These are phyloP conservation scores for Pyrrhosoma nymphula DNA, from an alignment of 2,888 invertebrate genomes.

Conservation along the genomic window DNA sequence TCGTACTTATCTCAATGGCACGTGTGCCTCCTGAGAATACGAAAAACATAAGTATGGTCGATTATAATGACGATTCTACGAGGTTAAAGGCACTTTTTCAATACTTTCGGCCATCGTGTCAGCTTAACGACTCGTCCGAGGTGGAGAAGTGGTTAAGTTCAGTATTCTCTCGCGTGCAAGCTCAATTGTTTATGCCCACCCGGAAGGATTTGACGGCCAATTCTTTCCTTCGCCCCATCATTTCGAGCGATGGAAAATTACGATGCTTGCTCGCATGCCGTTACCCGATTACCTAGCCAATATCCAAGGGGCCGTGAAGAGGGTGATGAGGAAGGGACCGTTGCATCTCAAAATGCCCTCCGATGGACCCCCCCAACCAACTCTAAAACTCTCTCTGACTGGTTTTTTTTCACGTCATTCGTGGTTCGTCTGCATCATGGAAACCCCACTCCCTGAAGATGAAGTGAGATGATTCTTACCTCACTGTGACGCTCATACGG, in stretches of 20 bases:
- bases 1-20: neutral
- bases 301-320: neutral
- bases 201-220: neutral
- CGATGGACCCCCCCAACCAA: neutral
- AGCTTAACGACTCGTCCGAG: neutral
- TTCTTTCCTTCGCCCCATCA: neutral
- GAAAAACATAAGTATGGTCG: neutral
- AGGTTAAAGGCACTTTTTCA: neutral
- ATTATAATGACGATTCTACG: neutral
- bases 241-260: neutral
- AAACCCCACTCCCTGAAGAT: neutral
- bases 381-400: neutral
- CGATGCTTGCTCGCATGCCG: neutral
- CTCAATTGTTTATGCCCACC: neutral
- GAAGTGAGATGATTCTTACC: neutral
- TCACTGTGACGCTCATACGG: neutral
- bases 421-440: neutral
- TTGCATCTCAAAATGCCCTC: neutral
- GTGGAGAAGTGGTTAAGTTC: too few species aligned
- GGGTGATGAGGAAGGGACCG: neutral
- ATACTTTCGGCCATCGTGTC: neutral
- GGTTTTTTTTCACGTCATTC: neutral
- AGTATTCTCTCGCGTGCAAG: too few species aligned
- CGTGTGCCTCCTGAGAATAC: neutral
- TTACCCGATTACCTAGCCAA: slow-evolving; percentile 26